Evolutionary conservation across 2,113 vertebrate species (phyloP), one percentile per base, ranked within the genome.

Genomic region (Grantiella picta): DNA sequence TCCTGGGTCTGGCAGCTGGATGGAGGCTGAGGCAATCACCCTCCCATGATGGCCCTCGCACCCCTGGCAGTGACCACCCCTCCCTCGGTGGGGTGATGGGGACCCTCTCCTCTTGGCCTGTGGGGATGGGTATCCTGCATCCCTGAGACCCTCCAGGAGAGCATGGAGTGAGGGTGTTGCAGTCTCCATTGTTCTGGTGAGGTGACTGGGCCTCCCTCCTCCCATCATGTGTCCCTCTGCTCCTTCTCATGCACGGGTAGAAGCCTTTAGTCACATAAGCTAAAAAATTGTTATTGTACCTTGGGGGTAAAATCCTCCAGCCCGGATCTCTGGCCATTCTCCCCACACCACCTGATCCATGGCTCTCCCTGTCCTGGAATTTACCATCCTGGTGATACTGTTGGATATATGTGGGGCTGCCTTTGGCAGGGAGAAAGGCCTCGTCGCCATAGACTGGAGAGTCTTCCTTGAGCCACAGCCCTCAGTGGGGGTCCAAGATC

Each of bases 331-430:
- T 47, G 42, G 15, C 15, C 13, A 13, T 66, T 75, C 9, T 33
- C 6, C 14, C 4, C 38, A n/a, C 2, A 47, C 6, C 8, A 31
- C 5, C 13, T 28, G 11, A 50, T 14, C 75, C 0, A 0, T 15
- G 40, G 1, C 24, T 66, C 42, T n/a, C 18, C 35, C 31, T 78
- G 20, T 52, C 53, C 31, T 80, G 65, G 70, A 76, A 69, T 83
- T 86, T 72, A 76, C 18, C 20, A 20, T 65, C 20, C 24, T 8
- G 10, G 12, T 60, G n/a, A 33, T 69, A 49, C 13, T 81, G 12
- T 11, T 81, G 27, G 21, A 44, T 31, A 36, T 15, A 12, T 21
- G 14, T 64, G 15, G 12, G 11, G 21, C 11, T 65, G 12, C 6
- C 24, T 15, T 49, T 42, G 25, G 44, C 29, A 71, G 16, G 17